Evolutionary conservation across 2,113 vertebrate species (phyloP).

Genomic region (Arvicanthis niloticus): DNA sequence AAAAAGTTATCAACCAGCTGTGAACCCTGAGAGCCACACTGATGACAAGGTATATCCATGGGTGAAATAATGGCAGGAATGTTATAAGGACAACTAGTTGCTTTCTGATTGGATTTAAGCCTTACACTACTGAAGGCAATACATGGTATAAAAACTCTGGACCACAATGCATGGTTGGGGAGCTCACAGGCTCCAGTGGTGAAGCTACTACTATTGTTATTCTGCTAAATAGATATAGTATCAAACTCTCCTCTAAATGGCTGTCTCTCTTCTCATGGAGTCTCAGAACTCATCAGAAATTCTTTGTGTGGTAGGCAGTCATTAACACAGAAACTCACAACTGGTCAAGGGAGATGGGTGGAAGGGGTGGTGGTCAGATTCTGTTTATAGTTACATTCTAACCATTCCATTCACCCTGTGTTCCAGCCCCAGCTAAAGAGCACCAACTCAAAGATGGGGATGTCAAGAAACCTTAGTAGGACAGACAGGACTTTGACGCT

Average conservation of each 20-base stretch:
- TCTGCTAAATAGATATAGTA: neutral
- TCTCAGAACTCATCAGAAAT: neutral
- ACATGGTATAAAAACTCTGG: neutral
- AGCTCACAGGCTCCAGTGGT: neutral
- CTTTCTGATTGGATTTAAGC: neutral
- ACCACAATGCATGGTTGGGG: neutral
- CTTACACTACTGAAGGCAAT: neutral
- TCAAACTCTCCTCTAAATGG: neutral
- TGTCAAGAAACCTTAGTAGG: neutral
- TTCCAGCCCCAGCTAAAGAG: neutral
- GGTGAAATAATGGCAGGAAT: neutral
- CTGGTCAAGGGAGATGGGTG: neutral
- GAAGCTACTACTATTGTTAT: neutral
- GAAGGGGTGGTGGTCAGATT: neutral
- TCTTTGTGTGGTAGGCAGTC: neutral
- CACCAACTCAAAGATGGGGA: neutral
- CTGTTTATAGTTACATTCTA: conserved; percentile 47
- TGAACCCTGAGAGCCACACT: neutral
- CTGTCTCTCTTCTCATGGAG: neutral
- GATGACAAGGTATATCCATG: neutral
- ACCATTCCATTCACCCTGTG: neutral
- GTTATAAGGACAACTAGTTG: neutral
- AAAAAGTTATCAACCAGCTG: neutral
- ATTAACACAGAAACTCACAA: neutral
- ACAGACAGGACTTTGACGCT: neutral